Evolutionary conservation across 2,888 invertebrate species (phyloP), one percentile per base, ranked within the genome.

Genomic region (Clivina fossor): DNA sequence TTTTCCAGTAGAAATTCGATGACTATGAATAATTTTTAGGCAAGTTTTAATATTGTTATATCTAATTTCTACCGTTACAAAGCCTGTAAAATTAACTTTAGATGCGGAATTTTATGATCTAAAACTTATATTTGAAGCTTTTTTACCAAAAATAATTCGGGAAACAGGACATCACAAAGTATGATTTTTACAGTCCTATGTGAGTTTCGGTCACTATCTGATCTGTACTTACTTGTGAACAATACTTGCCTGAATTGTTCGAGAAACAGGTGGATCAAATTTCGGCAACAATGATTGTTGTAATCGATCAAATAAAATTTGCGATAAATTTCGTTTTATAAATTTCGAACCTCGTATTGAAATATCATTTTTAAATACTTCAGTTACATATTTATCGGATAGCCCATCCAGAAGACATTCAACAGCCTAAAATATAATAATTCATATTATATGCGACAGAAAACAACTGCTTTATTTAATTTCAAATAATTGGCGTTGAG

Each of bases 381-480:
- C 64, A 15, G 63, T 59, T 30, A 68, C 57, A 35, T 37, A 44
- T 58, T 46, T 59, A 35, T 57, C 64, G 11, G 68, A 68, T 15
- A 81, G 71, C 0, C 76, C 80, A 57, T 73, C 67, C 11, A 79
- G 58, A 28, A 82, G 62, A 5, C 74, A 68, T 60, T 71, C 61
- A 1, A 77, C 79, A 1, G 79, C 78, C 80, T 80, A 63, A 20
- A 76, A 35, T 48, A 37, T 47, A 55, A 15, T 22, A 22, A 24
- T n/a, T 24, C 13, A 19, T 47, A n/a, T 32, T 44, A 22, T 30
- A 30, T 15, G 30, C 30, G 11, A 33, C 35, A 13, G 4, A 2
- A 35, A 35, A 8, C 15, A 35, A 38, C 38, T 8, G 5, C 9
- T 26, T 26, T 26, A 26, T 26, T 26, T 9, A 8, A 8, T 8